Base-by-base conservation (phyloP, 2,888 invertebrate genomes). In the Celastrina argiolus region DNA sequence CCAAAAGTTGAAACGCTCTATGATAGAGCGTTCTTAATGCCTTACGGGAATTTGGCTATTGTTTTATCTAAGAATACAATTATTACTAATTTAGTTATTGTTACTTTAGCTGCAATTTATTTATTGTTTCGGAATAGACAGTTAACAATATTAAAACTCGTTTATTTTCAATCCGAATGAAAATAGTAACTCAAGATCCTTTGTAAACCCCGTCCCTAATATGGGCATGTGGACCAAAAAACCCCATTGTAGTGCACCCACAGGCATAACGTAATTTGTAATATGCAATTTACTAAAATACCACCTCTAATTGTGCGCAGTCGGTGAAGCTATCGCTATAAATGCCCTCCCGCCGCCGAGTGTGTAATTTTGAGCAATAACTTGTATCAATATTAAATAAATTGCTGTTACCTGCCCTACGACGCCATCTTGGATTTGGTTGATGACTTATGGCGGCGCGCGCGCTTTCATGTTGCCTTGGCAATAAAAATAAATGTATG, bases 331-430 rank as follows among this genome's bases (percentile, higher is more conserved):
- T 71, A 72, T 75, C 74, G 74, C 75, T 78, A 79, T 82, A 83
- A 83, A 80, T 72, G 73, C 73, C 72, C 74, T 72, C 73, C 77
- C 74, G 69, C 78, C 73, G 74, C 81, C 81, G 80, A 89, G 87
- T 85, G 78, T 84, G 81, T 88, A 88, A 89, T 89, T 89, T 89
- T 73, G 80, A 77, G 83, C 86, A 83, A 85, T 87, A 87, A 88
- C 82, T 83, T 83, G 81, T 83, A 88, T 85, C 87, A 87, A 88
- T 87, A 88, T 84, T 81, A 85, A 86, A 87, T 80, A 88, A 88
- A 87, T 87, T 86, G 83, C 64, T 67, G 71, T 75, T 76, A 78
- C 80, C 78, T 78, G 79, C 79, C 77, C 79, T 73, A 66, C 75
- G 74, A 72, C 74, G 73, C 73, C 72, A 71, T 72, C 73, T 75